Conservation (phyloP, 2,888 invertebrate genomes). For the Ornithoptera alexandrae region DNA sequence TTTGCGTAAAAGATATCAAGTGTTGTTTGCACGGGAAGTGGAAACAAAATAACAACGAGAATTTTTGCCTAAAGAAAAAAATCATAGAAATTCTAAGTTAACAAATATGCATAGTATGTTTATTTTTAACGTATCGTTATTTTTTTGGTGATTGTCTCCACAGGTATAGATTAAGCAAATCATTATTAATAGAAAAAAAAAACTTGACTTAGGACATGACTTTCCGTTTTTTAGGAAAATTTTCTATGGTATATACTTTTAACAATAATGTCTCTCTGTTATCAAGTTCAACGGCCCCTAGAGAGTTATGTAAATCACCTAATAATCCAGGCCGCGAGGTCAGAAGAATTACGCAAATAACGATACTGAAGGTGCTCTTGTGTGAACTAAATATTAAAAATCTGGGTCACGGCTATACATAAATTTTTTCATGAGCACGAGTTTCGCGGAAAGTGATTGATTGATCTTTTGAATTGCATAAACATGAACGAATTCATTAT, state of each 20-base stretch:
- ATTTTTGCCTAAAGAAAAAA: neutral
- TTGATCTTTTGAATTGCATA: neutral
- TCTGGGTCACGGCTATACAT: conserved; percentile 20
- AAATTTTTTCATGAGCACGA: conserved; percentile 2
- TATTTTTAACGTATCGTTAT: no score
- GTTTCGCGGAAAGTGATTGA: neutral
- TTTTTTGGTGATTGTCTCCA: no score
- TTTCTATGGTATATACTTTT: neutral
- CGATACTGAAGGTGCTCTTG: neutral
- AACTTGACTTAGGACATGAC: no score
- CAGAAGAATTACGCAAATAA: conserved; percentile 25
- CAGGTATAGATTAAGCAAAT: no score
- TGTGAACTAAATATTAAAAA: conserved; percentile 14
- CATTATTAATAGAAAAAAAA: no score
- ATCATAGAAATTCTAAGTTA: no score
- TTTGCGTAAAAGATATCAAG: conserved; percentile 14
- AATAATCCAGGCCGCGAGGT: conserved; percentile 12
- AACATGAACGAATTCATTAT: neutral
- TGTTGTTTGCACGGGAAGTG: conserved; percentile 9
- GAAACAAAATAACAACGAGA: conserved; percentile 2
- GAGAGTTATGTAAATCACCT: conserved; percentile 10
- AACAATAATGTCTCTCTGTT: neutral
- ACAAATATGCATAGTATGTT: no score
- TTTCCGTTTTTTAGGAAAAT: no score
- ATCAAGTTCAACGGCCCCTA: neutral